These are phyloP conservation scores for Antechinus flavipes DNA, from an alignment of 2,113 vertebrate genomes.

Conservation along the genomic window DNA sequence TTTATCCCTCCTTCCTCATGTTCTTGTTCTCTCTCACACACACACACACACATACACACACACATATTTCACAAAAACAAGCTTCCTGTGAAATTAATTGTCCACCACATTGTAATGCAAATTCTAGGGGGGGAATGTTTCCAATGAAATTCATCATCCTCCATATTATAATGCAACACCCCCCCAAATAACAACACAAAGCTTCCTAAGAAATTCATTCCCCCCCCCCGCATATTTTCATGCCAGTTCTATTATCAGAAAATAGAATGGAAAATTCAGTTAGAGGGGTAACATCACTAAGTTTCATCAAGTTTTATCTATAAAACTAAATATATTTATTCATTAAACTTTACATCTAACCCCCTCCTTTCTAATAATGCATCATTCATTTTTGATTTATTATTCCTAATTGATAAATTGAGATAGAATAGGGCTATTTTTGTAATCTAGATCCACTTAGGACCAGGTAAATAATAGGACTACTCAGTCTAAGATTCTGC, in stretches of 20 bases:
- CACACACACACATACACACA: background rate
- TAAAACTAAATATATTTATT: constrained; percentile 20
- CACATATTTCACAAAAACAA: background rate
- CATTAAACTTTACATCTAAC: constrained; percentile 22
- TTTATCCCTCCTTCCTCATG: no score
- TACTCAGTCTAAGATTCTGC: background rate
- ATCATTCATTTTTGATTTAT: background rate
- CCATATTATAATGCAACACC: background rate
- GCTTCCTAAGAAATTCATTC: background rate
- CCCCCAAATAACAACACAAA: background rate
- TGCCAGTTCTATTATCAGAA: background rate
- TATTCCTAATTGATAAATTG: background rate
- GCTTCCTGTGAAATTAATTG: background rate
- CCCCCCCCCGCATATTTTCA: background rate
- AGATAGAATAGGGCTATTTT: background rate
- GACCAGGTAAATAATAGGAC: background rate
- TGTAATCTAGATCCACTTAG: background rate
- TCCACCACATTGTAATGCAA: background rate
- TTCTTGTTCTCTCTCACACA: no score
- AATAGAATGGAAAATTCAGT: background rate
- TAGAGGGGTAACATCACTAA: background rate
- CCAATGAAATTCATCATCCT: background rate
- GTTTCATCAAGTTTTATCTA: background rate
- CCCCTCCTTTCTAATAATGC: background rate
- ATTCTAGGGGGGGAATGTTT: background rate